Base-by-base conservation (phyloP, 2,888 invertebrate species). In the Brenthis ino region DNA sequence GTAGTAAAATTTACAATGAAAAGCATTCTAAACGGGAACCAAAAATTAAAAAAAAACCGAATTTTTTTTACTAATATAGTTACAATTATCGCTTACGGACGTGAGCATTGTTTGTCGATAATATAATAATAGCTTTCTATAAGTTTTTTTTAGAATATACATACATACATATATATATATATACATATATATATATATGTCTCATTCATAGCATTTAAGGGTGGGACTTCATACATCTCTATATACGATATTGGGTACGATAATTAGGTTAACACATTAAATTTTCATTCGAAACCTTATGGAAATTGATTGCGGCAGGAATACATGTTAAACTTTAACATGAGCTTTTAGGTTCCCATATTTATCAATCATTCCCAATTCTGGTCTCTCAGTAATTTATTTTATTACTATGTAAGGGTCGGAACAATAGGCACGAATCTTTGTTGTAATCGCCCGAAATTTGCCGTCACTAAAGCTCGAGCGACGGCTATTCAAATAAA, bases 361-460 rank as follows among this genome's bases (percentile, higher is more conserved):
- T 70, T 69, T 67, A 69, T 72, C 67, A 70, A 72, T 72, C 72
- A 67, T 70, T 65, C 67, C 63, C 67, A 72, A 68, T 72, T 72
- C 65, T 60, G 58, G 63, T 47, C 65, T 58, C 60, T 37, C 16
- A 48, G 55, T 70, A 70, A 66, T 66, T 70, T 70, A 70, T 68
- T 70, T 72, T 72, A 72, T 68, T 72, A 68, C 72, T 65, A 55
- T 57, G 68, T 66, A 64, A 64, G 68, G 65, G 65, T 66, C 72
- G 53, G 65, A 66, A 70, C 68, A 70, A 70, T 64, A 61, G 64
- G 20, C 56, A 66, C 48, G 68, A 66, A 70, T 72, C 68, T 70
- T 65, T 65, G 60, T 68, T 68, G 63, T 68, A 66, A 64, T 70
- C 64, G 50, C 51, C 16, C 56, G 56, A 70, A 68, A 67, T 70